Conservation (phyloP, 2,888 invertebrate genomes). For the Myopa testacea region DNA sequence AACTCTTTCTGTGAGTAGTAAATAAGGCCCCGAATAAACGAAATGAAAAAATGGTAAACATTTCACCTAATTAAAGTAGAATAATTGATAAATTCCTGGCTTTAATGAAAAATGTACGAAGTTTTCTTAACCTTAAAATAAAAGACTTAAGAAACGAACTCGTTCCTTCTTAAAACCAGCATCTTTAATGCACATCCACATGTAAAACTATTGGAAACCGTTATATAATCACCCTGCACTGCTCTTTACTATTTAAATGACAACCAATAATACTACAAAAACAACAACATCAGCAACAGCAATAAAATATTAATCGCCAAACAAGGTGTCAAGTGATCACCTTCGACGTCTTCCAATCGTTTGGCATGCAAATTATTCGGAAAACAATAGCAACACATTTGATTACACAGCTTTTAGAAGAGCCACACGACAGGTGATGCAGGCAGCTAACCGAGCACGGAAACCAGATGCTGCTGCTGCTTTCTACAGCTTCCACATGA, state of each 20-base stretch:
- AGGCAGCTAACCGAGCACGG: slow-evolving; percentile 23
- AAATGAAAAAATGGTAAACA: too few relatives aligned
- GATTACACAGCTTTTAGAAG: slow-evolving; percentile 7
- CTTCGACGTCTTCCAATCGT: slow-evolving; percentile 31
- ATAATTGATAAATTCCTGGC: too few relatives aligned
- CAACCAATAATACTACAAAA: slow-evolving; percentile 45
- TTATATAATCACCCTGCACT: too few relatives aligned
- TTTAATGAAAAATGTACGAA: too few relatives aligned
- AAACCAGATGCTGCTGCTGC: background rate
- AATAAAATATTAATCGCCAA: slow-evolving; percentile 46
- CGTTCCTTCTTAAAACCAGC: background rate
- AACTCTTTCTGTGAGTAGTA: too few relatives aligned
- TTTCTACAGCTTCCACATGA: background rate
- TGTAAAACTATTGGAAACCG: too few relatives aligned
- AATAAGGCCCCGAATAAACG: too few relatives aligned
- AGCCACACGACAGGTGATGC: slow-evolving; percentile 51
- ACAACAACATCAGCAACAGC: slow-evolving; percentile 5
- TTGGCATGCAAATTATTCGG: slow-evolving; percentile 57
- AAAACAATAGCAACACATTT: slow-evolving; percentile 43
- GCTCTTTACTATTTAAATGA: too few relatives aligned
- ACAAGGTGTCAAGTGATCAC: slow-evolving; percentile 62
- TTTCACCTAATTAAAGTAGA: too few relatives aligned
- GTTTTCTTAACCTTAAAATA: background rate
- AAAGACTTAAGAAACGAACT: slow-evolving; percentile 27
- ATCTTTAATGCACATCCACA: too few relatives aligned